Evolutionary conservation across 64 coral and sea anemone species (phyloP), one percentile per base, ranked within the genome.

Genomic region (Dendrophyllia cribrosa): DNA sequence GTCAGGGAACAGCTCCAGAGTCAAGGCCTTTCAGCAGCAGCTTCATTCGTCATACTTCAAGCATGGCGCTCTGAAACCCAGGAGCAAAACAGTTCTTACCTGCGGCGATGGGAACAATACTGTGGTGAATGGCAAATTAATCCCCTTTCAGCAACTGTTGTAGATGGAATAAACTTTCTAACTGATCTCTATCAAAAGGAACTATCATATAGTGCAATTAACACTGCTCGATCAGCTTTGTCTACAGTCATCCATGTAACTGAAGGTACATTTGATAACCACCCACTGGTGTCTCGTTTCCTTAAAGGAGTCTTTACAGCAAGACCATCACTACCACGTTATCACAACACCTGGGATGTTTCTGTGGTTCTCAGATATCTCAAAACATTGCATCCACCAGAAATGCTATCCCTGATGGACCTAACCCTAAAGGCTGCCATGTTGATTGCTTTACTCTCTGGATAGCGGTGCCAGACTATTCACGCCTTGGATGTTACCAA

Each of bases 321-420:
- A 64, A 64, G 61, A 17, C 59, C 79, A 25, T 46, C 79, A 5
- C 21, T 83, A 10, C 66, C 65, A 16, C 47, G 51, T n/a, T 34
- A 87, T 17, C 65, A 87, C 20, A 66, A 87, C 26, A 72, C 72
- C 46, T 87, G 84, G 84, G 65, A 87, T 49, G 47, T 87, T 16
- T 46, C 4, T 19, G 53, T 25, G 7, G 66, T 34, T 34, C 34
- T 34, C 34, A 34, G 2, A 34, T 71, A 87, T 50, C 85, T 87
- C 53, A 22, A 14, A 25, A 52, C 17, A 56, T 24, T 67, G 9
- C 7, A 11, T 12, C 64, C 66, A 72, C 46, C 51, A 2, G 52
- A 49, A 16, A 52, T 51, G 9, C 66, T 87, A 3, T 25, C 7
- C 15, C 25, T 87, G 44, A 70, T 58, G 24, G 21, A 70, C 46